Conservation (phyloP, 2,113 vertebrate genomes). For the Zapornia atra region DNA sequence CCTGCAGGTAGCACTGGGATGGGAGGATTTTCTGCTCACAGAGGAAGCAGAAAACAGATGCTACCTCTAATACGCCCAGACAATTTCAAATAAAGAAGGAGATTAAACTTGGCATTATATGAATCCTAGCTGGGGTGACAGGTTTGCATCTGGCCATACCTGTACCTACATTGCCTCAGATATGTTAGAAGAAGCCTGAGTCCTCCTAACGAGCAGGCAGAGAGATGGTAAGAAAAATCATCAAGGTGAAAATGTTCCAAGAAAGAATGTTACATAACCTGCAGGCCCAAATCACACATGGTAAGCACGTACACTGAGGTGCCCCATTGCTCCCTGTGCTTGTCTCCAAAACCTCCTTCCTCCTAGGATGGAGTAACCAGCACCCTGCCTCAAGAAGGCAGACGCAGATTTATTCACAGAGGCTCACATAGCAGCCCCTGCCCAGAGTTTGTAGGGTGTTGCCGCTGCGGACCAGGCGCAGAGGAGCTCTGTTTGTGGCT, state of each 20-base stretch:
- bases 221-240: neutral
- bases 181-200: neutral
- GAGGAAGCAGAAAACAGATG: neutral
- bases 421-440: fast-evolving
- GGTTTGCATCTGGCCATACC: neutral
- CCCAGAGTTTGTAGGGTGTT: neutral
- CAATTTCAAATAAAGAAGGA: neutral
- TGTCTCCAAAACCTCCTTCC: neutral
- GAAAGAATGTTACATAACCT: neutral
- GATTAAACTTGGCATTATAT: neutral
- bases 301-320: neutral
- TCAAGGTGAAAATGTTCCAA: neutral
- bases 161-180: neutral
- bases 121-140: neutral
- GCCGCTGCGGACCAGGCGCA: neutral
- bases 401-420: neutral
- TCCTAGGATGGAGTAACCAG: neutral
- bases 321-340: neutral
- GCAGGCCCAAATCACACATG: neutral
- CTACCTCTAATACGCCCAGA: neutral
- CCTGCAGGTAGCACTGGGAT: neutral
- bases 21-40: neutral
- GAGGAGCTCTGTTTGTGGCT: neutral
- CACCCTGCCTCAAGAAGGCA: neutral
- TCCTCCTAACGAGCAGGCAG: neutral